Conservation (phyloP, 1,140 invertebrate genomes). For the Ceratina australensis region DNA sequence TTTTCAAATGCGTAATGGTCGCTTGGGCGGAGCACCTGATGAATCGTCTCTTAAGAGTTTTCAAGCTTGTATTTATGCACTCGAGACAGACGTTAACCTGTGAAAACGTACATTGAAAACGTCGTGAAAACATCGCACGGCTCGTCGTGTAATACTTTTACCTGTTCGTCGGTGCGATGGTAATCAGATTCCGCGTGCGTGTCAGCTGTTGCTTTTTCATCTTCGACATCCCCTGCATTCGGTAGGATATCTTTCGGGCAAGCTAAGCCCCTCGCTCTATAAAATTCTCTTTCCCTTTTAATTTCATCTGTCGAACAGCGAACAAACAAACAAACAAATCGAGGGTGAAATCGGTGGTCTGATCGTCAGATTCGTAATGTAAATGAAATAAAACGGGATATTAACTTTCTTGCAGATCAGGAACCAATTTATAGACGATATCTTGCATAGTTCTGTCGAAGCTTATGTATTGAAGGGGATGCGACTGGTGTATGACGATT, state of each 20-base stretch:
- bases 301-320: conserved; percentile 91
- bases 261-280: conserved; percentile 88
- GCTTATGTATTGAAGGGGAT: conserved; percentile 97
- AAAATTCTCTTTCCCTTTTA: conserved; percentile 92
- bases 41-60: conserved; percentile 92
- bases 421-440: conserved; percentile 98
- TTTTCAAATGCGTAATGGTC: conserved; percentile 97
- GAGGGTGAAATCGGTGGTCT: neutral
- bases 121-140: too few relatives aligned
- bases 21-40: conserved; percentile 97
- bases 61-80: conserved; percentile 90
- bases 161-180: conserved; percentile 97
- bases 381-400: too few relatives aligned
- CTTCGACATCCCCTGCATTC: conserved; percentile 82
- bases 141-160: conserved; percentile 64
- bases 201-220: conserved; percentile 83
- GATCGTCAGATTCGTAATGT: neutral
- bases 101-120: too few relatives aligned
- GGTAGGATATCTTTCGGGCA: conserved; percentile 93
- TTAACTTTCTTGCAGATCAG: conserved; percentile 93
- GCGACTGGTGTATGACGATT: conserved; percentile 98
- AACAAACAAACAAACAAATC: too few relatives aligned
- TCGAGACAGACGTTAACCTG: conserved; percentile 94
- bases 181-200: conserved; percentile 92
- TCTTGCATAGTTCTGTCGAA: conserved; percentile 99